Evolutionary conservation across 1,140 invertebrate genomes (phyloP).

Genomic region (Helicorthomorpha holstii): DNA sequence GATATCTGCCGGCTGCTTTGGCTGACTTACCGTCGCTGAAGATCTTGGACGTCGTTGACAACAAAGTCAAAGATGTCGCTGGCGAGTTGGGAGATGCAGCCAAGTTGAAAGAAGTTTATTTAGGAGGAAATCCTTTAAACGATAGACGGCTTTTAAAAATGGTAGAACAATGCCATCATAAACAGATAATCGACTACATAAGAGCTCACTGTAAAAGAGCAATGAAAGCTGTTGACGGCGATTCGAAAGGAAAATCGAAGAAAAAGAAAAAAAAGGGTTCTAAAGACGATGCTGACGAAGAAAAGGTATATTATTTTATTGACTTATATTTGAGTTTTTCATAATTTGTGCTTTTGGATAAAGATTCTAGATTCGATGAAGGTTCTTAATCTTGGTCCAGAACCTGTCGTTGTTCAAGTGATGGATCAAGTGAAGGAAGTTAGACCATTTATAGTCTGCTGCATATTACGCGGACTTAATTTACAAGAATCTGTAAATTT

Average conservation of each 20-base stretch:
- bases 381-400: no score
- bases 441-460: slow-evolving; percentile 51
- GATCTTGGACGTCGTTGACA: slow-evolving; percentile 47
- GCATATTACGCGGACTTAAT: slow-evolving; percentile 44
- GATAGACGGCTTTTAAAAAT: slow-evolving; percentile 54
- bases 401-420: slow-evolving; percentile 33
- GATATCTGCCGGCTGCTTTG: slow-evolving; percentile 39
- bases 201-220: slow-evolving; percentile 36
- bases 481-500: slow-evolving; percentile 41
- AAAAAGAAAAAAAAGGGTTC: slow-evolving; percentile 24
- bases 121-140: slow-evolving; percentile 50
- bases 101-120: slow-evolving; percentile 44
- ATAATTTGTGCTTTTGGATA: not conserved
- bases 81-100: slow-evolving; percentile 41
- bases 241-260: slow-evolving; percentile 27
- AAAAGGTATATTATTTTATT: slow-evolving; percentile 12
- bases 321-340: no score
- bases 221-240: slow-evolving; percentile 15
- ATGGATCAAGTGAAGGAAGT: slow-evolving; percentile 37
- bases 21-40: slow-evolving; percentile 40
- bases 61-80: slow-evolving; percentile 41
- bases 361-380: no score
- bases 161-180: slow-evolving; percentile 46
- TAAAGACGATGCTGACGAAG: slow-evolving; percentile 16
- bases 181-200: slow-evolving; percentile 50